Conservation (phyloP, 2,888 invertebrate genomes). For the Acleris laterana region DNA sequence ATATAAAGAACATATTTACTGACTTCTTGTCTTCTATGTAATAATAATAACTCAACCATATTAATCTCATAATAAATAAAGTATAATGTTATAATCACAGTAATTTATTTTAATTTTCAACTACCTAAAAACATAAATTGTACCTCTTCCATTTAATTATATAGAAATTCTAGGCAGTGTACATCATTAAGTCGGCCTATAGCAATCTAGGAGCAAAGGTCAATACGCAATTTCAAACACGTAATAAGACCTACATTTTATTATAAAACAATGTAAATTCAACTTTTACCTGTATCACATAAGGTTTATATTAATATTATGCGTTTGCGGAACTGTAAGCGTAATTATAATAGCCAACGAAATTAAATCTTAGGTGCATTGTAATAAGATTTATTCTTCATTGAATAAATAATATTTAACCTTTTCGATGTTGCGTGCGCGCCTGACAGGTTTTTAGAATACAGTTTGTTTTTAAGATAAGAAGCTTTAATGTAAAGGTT, state of each 20-base stretch:
- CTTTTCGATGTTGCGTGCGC: conserved; percentile 20
- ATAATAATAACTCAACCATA: no score
- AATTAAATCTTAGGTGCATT: conserved; percentile 7
- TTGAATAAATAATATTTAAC: conserved; percentile 14
- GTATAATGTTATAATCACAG: background rate
- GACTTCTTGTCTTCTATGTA: no score
- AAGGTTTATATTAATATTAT: background rate
- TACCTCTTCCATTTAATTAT: conserved; percentile 8
- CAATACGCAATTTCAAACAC: conserved; percentile 25
- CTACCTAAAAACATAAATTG: background rate
- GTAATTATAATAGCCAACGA: conserved; percentile 1
- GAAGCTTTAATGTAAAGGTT: conserved; percentile 3
- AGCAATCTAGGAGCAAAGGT: conserved; percentile 24
- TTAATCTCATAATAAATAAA: no score
- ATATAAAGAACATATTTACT: no score
- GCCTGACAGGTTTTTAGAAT: conserved; percentile 5
- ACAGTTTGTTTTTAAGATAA: background rate
- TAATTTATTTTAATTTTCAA: conserved; percentile 1
- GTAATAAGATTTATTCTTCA: conserved; percentile 16
- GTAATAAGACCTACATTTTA: conserved; percentile 16
- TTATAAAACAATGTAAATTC: background rate
- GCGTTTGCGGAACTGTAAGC: conserved; percentile 1
- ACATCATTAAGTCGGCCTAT: conserved; percentile 21
- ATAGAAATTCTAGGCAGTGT: conserved; percentile 10
- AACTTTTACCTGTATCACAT: background rate